Conservation (phyloP, 1,140 invertebrate genomes). For the Globodera rostochiensis region DNA sequence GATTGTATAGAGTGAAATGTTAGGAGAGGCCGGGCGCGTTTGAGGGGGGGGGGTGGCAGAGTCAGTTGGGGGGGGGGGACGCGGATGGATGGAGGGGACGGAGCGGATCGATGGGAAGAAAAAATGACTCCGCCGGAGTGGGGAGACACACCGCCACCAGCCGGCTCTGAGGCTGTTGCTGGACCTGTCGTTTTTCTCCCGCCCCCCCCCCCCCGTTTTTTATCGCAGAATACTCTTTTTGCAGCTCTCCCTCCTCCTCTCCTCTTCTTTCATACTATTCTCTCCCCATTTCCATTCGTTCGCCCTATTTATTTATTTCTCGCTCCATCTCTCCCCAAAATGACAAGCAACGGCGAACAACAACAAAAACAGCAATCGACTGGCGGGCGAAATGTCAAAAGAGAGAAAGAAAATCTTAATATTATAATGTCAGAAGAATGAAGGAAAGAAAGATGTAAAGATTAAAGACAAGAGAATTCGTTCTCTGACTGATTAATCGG, state of each 20-base stretch:
- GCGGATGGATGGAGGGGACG: not conserved
- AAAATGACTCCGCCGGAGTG: slow-evolving; percentile 8
- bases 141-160: not conserved
- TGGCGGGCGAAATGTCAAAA: too few relatives aligned
- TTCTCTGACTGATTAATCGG: too few relatives aligned
- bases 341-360: not conserved
- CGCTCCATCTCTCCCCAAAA: slow-evolving; percentile 2
- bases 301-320: slow-evolving; percentile 14
- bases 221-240: not conserved
- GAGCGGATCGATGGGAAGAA: slow-evolving; percentile 5
- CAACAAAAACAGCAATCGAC: not conserved
- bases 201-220: not conserved
- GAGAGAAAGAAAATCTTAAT: not conserved
- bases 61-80: slow-evolving; percentile 5
- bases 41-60: not conserved
- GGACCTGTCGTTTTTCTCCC: not conserved
- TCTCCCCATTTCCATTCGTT: not conserved
- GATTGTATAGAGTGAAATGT: not conserved
- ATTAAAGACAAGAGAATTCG: too few relatives aligned
- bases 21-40: not conserved
- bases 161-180: not conserved
- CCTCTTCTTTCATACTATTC: not conserved
- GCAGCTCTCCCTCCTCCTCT: not conserved
- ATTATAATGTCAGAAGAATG: not conserved
- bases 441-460: not conserved